phyloP scores from a whole-genome alignment of 2,113 vertebrate genomes.

The Falcunculus frontatus region DNA sequence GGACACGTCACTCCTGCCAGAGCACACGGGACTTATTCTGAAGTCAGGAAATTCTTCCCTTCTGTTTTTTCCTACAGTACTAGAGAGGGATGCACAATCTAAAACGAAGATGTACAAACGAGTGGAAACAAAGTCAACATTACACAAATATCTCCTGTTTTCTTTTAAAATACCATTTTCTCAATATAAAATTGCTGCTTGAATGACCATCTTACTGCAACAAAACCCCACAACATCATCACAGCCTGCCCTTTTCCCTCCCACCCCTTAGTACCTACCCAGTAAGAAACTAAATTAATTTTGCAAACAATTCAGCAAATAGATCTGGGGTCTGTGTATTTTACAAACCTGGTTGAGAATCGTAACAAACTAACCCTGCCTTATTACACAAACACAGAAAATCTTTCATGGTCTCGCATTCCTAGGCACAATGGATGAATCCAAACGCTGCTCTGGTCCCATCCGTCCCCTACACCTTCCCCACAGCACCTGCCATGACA shows the following conservation, averaged over 20 bases:
- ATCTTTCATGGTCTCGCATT: not conserved
- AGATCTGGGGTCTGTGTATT: not conserved
- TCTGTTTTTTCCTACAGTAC: not conserved
- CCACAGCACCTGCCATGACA: not conserved
- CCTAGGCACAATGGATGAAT: not conserved
- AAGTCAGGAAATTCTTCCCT: not conserved
- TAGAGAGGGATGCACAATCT: not conserved
- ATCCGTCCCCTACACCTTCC: not conserved
- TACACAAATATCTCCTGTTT: not conserved
- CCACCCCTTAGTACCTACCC: fast-evolving
- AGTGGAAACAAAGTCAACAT: not conserved
- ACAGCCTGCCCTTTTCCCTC: not conserved
- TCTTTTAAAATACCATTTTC: not conserved
- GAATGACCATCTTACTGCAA: not conserved
- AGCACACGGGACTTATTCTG: not conserved
- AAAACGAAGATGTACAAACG: not conserved
- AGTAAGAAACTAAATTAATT: not conserved
- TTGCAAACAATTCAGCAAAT: not conserved
- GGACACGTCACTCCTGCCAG: not conserved
- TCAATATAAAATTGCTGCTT: not conserved
- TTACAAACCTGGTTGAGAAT: not conserved
- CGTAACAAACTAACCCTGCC: not conserved
- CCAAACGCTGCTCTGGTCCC: not conserved
- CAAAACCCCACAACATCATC: not conserved
- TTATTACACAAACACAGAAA: not conserved